Evolutionary conservation across 2,888 invertebrate species (phyloP).

Genomic region (Sylvicola cinctus): DNA sequence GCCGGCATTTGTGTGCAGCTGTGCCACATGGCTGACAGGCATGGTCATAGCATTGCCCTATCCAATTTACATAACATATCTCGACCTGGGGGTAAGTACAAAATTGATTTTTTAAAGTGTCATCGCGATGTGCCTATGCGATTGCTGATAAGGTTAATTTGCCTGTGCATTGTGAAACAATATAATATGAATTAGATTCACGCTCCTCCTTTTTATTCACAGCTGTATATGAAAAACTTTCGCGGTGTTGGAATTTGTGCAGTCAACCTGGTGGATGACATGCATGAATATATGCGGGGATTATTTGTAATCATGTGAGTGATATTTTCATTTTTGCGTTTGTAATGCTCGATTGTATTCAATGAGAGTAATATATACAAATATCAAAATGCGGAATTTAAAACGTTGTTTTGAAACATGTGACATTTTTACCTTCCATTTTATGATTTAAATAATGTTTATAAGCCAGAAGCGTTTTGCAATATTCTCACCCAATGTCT

Average conservation of each 20-base stretch:
- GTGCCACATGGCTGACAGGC: conserved; percentile 50
- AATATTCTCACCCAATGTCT: too few species aligned
- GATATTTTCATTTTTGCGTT: too few species aligned
- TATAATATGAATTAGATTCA: too few species aligned
- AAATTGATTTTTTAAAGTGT: too few species aligned
- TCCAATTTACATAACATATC: conserved; percentile 49
- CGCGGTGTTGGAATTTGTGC: conserved; percentile 39
- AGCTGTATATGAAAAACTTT: conserved; percentile 31
- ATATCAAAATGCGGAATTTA: too few species aligned
- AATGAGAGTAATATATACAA: too few species aligned
- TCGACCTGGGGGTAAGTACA: conserved; percentile 46
- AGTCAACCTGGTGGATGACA: conserved; percentile 40
- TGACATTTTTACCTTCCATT: too few species aligned
- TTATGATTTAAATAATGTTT: too few species aligned
- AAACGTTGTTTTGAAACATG: too few species aligned
- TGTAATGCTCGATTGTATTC: too few species aligned
- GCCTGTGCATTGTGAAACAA: not conserved
- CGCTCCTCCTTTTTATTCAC: conserved; percentile 8
- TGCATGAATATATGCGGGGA: conserved; percentile 42
- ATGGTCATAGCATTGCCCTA: conserved; percentile 50
- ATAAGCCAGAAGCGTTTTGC: too few species aligned
- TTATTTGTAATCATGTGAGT: conserved; percentile 42
- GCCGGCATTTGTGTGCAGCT: conserved; percentile 43
- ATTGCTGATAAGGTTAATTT: conserved; percentile 1
- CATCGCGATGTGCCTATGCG: not conserved